phyloP scores from a whole-genome alignment of 2,113 vertebrate species.

The Ammospiza caudacuta region DNA sequence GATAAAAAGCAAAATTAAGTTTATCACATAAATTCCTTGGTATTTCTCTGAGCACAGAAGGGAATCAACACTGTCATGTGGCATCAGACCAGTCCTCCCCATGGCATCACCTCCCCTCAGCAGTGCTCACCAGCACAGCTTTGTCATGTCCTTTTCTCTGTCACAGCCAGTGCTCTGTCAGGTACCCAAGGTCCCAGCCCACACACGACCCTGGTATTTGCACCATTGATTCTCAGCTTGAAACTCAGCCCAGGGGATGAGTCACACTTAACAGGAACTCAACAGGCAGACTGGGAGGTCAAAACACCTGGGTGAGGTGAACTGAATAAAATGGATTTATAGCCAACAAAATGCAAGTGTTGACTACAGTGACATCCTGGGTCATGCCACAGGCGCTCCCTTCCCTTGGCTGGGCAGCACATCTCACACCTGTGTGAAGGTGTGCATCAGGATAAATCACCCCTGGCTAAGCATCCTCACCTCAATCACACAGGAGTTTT shows the following conservation, averaged over 20 bases:
- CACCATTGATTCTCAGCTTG: not conserved
- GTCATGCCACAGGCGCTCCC: fast-evolving
- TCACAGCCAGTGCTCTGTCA: not conserved
- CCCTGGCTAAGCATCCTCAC: not conserved
- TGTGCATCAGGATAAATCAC: not conserved
- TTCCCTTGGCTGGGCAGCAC: not conserved
- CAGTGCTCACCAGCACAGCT: not conserved
- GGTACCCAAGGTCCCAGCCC: not conserved
- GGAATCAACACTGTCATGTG: not conserved
- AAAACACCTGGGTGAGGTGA: not conserved
- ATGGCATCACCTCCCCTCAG: not conserved
- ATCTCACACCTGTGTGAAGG: not conserved
- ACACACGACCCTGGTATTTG: not conserved
- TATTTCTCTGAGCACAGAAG: fast-evolving
- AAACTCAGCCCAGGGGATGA: not conserved
- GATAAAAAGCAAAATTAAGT: not conserved
- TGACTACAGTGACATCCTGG: not conserved
- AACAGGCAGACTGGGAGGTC: not conserved
- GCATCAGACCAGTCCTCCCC: not conserved
- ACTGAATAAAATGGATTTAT: not conserved
- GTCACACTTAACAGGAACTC: not conserved
- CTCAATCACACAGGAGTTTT: not conserved
- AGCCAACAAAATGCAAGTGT: not conserved
- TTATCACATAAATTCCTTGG: not conserved
- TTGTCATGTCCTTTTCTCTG: not conserved